Evolutionary conservation across 2,113 vertebrate genomes (phyloP).

Genomic region (Rhea americana): DNA sequence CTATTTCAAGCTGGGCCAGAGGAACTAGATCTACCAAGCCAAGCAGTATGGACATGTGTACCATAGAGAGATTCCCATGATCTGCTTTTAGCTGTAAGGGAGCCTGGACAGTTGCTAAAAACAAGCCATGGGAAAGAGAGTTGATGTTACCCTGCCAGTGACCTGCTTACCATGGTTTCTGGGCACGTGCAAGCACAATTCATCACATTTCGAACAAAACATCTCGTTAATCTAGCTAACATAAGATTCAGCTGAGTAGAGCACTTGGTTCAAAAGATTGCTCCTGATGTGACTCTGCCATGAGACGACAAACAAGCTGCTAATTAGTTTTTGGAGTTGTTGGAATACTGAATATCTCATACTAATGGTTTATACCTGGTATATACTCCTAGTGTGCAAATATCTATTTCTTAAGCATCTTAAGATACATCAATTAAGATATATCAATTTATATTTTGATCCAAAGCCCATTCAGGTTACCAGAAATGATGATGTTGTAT

Average conservation of each 20-base stretch:
- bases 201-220: not conserved
- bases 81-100: not conserved
- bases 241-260: not conserved
- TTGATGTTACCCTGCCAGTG: not conserved
- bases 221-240: not conserved
- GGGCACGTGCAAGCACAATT: not conserved
- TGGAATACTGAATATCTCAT: not conserved
- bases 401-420: not conserved
- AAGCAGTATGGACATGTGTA: too few relatives aligned
- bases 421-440: too few relatives aligned
- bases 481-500: fast-evolving
- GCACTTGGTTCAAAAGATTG: not conserved
- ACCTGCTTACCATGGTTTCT: not conserved
- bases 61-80: not conserved
- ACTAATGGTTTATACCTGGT: fast-evolving
- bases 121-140: not conserved
- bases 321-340: not conserved
- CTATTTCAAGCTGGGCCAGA: not conserved
- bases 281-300: fast-evolving
- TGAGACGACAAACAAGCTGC: not conserved
- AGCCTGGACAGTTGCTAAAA: not conserved
- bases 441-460: fast-evolving
- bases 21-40: too few relatives aligned
- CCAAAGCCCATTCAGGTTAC: not conserved
- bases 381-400: fast-evolving